Base-by-base conservation (phyloP, 2,888 invertebrate genomes). In the Drosophila pseudotakahashii region DNA sequence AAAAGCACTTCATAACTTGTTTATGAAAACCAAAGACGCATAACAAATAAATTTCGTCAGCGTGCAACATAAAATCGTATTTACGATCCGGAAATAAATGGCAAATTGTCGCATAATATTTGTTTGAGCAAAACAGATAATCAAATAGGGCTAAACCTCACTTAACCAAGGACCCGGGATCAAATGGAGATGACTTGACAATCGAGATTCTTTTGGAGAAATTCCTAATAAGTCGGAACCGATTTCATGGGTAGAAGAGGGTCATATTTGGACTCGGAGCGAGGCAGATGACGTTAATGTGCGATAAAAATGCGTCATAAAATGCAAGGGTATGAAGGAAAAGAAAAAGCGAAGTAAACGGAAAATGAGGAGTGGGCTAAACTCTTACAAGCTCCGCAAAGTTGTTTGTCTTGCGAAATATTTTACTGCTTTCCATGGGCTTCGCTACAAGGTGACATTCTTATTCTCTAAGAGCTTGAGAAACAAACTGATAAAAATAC, bases 71-170 rank as follows among this genome's bases (percentile, higher is more conserved):
- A 86, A 88, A 82, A 44, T 9, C 37, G 69, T 71, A 42, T 81
- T 81, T 88, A 81, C 68, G 78, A 75, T 55, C 68, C 81, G 68
- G 48, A 54, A 67, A 75, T 73, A 70, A 59, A 86, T 86, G 70
- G 54, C 54, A 67, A 86, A 88, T 81, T 80, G 84, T 50, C 75
- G 77, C 76, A 81, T 87, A 78, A 84, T 84, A 62, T 73, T 69
- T 84, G 62, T 70, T 78, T 73, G 58, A 67, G 53, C 30, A 68
- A 69, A 72, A 71, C 57, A 63, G 54, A 70, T 63, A 75, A 73
- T 67, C 54, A n/a, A 70, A 50, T 60, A 59, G 64, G 58, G 50
- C 53, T n/a, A n/a, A 16, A 45, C 19, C 26, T 42, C 16, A 26
- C 47, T 30, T 41, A 41, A 30, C 23, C 32, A 3, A 30, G 36